Base-by-base conservation (phyloP, 2,797 vertebrate species). In the Helarctos malayanus region DNA sequence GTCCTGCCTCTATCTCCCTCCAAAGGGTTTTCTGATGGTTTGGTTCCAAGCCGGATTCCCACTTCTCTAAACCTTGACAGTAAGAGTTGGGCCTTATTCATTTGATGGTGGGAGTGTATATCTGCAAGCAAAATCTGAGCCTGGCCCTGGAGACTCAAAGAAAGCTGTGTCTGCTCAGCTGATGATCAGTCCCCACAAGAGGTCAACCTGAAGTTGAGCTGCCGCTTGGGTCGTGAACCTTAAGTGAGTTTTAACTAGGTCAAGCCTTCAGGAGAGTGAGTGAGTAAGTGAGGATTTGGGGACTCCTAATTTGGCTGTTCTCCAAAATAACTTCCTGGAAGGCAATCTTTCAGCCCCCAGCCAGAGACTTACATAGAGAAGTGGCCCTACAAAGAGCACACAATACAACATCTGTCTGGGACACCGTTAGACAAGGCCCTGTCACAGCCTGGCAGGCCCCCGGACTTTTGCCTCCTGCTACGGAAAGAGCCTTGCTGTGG, bases 261-360 rank as follows among this genome's bases (percentile, higher is more conserved):
- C 83, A 95, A 68, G 16, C 16, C 61, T 95, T 88, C 11, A 86
- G 75, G 45, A 54, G 29, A 91, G 52, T 6, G 2, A 92, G 35
- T 84, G 18, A 91, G 54, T 73, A 21, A 97, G 56, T n/a, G 29
- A 94, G n/a, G 41, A 14, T 89, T 54, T 13, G 25, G 47, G 84
- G 63, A 61, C 80, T 79, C 47, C 56, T 92, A 4, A 61, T 91
- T 81, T 78, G 71, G 25, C 41, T 93, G 0, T 94, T 92, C 35
- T 79, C 69, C 84, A 94, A 23, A 89, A 81, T 94, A 84, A 89
- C 63, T 90, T 95, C 78, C 45, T 91, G 25, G 21, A 94, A 91
- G 45, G 49, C 35, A 45, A 56, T 71, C 76, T 87, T 69, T 92
- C 38, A 93, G 49, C 32, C 35, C 56, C 75, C 56, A 21, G n/a